Evolutionary conservation across 1,140 invertebrate species (phyloP).

Genomic region (Orchesella cincta): DNA sequence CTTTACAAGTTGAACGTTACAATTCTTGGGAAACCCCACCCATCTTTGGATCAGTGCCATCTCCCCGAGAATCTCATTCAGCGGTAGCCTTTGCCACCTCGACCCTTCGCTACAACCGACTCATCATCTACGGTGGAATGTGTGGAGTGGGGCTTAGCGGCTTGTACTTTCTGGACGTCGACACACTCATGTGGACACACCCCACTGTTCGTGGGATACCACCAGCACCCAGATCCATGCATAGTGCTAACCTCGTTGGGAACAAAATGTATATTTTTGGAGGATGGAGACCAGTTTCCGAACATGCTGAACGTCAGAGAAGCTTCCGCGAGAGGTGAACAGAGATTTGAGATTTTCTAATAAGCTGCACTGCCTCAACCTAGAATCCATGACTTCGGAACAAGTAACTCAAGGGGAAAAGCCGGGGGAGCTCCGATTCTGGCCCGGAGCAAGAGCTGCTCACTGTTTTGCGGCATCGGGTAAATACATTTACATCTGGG

Average conservation of each 20-base stretch:
- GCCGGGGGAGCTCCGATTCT: no score
- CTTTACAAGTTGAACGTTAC: constrained; percentile 85
- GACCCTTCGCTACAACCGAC: constrained; percentile 72
- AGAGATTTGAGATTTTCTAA: constrained; percentile 99
- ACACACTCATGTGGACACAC: constrained; percentile 85
- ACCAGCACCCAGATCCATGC: constrained; percentile 90
- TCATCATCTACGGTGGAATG: constrained; percentile 99
- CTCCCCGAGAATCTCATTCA: constrained; percentile 94
- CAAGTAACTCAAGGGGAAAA: constrained; percentile 87
- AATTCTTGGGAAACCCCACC: constrained; percentile 87
- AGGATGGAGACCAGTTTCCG: constrained; percentile 90
- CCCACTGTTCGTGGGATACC: constrained; percentile 82
- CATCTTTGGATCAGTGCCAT: constrained; percentile 81
- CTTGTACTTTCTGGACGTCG: constrained; percentile 91
- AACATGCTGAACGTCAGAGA: constrained; percentile 79
- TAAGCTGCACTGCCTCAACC: constrained; percentile 88
- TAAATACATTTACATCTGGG: constrained; percentile 95
- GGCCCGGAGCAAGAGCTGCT: no score
- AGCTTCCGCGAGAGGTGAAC: no score
- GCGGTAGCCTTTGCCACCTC: constrained; percentile 86
- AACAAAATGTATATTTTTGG: constrained; percentile 98
- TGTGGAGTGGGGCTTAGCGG: constrained; percentile 93
- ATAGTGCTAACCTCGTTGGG: constrained; percentile 92
- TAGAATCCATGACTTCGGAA: constrained; percentile 94
- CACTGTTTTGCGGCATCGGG: constrained; percentile 96